Conservation (phyloP, 2,888 invertebrate species). For the Ernsta delagoae region DNA sequence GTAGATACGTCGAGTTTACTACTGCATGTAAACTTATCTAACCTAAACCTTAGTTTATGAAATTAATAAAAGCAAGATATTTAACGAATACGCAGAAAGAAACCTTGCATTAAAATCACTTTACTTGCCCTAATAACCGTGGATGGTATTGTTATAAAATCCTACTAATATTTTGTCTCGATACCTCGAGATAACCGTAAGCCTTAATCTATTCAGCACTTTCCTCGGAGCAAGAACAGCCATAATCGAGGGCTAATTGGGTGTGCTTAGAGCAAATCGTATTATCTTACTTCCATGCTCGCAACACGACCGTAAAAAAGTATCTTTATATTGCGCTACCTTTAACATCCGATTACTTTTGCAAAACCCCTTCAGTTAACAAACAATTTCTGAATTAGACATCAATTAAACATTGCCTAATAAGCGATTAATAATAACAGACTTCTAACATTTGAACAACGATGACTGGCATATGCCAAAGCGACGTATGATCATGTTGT, state of each 20-base stretch:
- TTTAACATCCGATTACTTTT: neutral
- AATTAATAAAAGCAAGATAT: too few relatives aligned
- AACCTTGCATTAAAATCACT: neutral
- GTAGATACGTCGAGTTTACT: too few relatives aligned
- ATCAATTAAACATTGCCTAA: neutral
- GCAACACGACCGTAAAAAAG: constrained; percentile 2
- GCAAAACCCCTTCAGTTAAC: neutral
- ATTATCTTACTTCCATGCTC: constrained; percentile 24
- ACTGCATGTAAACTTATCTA: too few relatives aligned
- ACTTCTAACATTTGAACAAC: neutral
- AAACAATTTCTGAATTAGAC: neutral
- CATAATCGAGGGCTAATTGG: constrained; percentile 33
- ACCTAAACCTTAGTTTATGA: too few relatives aligned
- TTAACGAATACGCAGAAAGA: neutral
- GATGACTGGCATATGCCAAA: neutral
- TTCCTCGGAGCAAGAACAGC: constrained; percentile 18
- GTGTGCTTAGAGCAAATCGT: constrained; percentile 27
- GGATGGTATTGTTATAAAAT: neutral
- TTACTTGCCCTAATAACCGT: neutral
- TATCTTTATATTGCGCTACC: neutral
- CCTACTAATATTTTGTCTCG: neutral
- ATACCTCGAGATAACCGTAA: neutral
- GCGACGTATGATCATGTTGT: neutral
- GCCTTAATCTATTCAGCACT: constrained; percentile 9
- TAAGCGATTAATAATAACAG: neutral